Conservation (phyloP, 2,888 invertebrate species). For the Eupeodes latifasciatus region DNA sequence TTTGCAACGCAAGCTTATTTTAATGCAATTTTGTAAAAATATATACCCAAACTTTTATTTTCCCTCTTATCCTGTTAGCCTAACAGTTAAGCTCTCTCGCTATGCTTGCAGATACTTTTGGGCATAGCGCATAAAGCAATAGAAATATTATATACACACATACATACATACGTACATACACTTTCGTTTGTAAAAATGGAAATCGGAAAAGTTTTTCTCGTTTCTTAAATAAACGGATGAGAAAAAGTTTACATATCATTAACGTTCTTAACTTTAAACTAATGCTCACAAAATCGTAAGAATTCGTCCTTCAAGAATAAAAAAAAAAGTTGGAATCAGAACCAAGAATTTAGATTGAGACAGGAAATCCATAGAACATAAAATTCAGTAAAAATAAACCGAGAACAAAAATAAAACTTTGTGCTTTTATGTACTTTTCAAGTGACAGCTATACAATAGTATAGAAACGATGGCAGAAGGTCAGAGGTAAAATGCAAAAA, state of each 20-base stretch:
- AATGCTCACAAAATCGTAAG: conserved; percentile 46
- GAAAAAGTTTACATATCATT: conserved; percentile 74
- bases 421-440: background rate
- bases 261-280: conserved; percentile 64
- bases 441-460: background rate
- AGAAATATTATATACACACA: background rate
- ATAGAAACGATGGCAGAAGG: background rate
- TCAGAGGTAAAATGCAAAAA: conserved; percentile 6
- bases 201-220: conserved; percentile 61
- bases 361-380: conserved; percentile 8
- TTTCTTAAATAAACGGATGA: conserved; percentile 23
- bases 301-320: conserved; percentile 9
- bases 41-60: conserved; percentile 45
- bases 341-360: conserved; percentile 8
- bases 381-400: background rate
- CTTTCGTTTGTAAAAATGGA: conserved; percentile 32
- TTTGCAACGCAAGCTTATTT: conserved; percentile 61
- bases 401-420: conserved; percentile 23
- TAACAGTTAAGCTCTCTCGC: background rate
- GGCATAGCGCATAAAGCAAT: background rate
- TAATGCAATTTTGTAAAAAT: conserved; percentile 67
- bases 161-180: background rate
- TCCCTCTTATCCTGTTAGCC: background rate
- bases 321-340: background rate
- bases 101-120: background rate